Base-by-base conservation (phyloP, 2,888 invertebrate genomes). In the Drosophila bunnanda region DNA sequence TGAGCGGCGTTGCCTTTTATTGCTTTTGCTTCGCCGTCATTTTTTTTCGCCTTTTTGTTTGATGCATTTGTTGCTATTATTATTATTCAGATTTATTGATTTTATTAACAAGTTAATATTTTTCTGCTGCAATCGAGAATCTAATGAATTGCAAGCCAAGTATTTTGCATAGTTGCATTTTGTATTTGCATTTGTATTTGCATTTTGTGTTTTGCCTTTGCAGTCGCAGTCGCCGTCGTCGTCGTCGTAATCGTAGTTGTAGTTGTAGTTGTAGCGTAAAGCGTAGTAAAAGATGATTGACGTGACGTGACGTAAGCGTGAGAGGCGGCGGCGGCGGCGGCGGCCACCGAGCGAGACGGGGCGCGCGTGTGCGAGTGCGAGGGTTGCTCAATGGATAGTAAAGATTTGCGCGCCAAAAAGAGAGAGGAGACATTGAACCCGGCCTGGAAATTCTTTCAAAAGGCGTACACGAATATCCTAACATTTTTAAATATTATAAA, bases 391-490 rank as follows among this genome's bases (percentile, higher is more conserved):
- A 71, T 71, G 71, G 55, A 54, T 56, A 52, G 50, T 34, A 67
- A 20, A 55, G 60, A 54, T 62, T 75, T 75, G 57, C 75, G 75
- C 75, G 75, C 75, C 75, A 75, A 75, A 75, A 64, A 30, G 56
- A 36, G 43, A 38, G 46, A 38, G 36, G 34, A 55, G 56, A 58
- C 58, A 56, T 52, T 73, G 56, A 70, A 70, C 70, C 39, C 61
- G 28, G 7, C 10, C 10, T 25, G 9, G 13, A 12, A 43, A 36
- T 5, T 15, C 7, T 15, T 25, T 25, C 4, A 15, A 6, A 7
- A 15, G 36, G 36, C 2, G 2, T 7, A 6, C 2, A 32, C 12
- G 36, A 13, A 36, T 15, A 36, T 36, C 36, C 36, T 36, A 15
- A 1, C n/a, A n/a, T 36, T 36, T 36, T 32, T 10, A 32, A 4